Evolutionary conservation across 2,797 vertebrate species (phyloP), one percentile per base, ranked within the genome.

Genomic region (Onychomys leucogaster): DNA sequence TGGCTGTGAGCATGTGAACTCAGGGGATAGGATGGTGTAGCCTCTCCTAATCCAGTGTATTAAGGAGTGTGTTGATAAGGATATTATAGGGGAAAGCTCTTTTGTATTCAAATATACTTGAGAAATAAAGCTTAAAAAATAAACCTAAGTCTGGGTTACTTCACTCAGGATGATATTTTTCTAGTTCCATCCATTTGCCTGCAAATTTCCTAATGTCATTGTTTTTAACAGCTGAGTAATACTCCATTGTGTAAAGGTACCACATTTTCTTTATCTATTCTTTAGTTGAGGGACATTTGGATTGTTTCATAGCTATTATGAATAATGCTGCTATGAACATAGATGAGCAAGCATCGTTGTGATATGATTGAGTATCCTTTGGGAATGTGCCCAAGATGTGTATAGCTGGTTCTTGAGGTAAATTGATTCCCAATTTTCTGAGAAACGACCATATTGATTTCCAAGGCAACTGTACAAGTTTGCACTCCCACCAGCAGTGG

Each of bases 61-160:
- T 8, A 8, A 27, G 21, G 9, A 0, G 8, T 57, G 7, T 63
- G 5, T 55, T n/a, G 46, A 61, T 46, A 65, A n/a, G 6, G 10
- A 75, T 87, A 27, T 43, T 71, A 7, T 13, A 88, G 3, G 2
- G 43, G 6, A 29, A 46, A 87, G 9, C 7, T 52, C 3, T 52
- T 80, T 16, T 41, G 4, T 32, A 4, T 52, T 63, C 85, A 61
- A 19, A 43, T 52, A 23, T 1, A 9, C 8, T 55, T 37, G 23
- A 12, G 59, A 95, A 69, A 37, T 71, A 43, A 92, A 75, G 12
- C 41, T 94, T 81, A 59, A 84, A n/a, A 65, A 59, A 12, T 46
- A 73, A 23, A 12, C 19, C 11, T 73, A 73, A 21, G 12, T 41
- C 71, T 41, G 10, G n/a, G 37, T 73, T 73, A 73, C 71, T 21